phyloP scores from a whole-genome alignment of 2,113 vertebrate genomes.

The Petroica traversi region DNA sequence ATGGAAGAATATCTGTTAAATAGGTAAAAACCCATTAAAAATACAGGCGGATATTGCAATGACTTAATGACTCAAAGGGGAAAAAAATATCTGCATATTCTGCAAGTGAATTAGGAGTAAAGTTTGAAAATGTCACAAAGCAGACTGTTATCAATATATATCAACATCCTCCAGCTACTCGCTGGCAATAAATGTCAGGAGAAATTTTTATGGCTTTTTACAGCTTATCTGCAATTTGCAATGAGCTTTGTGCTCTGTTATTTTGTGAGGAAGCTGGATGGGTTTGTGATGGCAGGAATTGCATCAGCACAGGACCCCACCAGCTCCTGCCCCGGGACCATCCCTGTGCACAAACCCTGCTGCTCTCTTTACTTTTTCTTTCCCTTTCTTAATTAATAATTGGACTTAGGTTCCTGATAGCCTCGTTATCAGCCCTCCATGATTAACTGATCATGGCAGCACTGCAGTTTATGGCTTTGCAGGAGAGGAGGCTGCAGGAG shows the following conservation, averaged over 20 bases:
- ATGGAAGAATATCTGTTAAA: not conserved
- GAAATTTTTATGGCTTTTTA: slow-evolving; percentile 72
- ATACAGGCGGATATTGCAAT: not conserved
- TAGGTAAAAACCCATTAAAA: not conserved
- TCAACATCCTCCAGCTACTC: slow-evolving; percentile 73
- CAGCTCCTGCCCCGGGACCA: slow-evolving; percentile 34
- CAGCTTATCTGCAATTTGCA: slow-evolving; percentile 69
- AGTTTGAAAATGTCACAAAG: slow-evolving; percentile 76
- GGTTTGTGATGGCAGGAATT: slow-evolving; percentile 74
- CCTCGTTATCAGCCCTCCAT: slow-evolving; percentile 71
- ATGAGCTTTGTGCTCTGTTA: slow-evolving; percentile 63
- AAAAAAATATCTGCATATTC: slow-evolving; percentile 41
- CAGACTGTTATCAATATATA: slow-evolving; percentile 74
- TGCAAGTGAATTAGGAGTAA: slow-evolving; percentile 68
- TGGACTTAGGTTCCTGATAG: slow-evolving; percentile 69
- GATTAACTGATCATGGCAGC: slow-evolving; percentile 74
- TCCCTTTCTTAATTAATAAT: slow-evolving; percentile 83
- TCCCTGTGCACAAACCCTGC: slow-evolving; percentile 50
- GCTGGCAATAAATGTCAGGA: slow-evolving; percentile 72
- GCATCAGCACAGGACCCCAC: slow-evolving; percentile 65
- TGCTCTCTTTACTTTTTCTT: slow-evolving; percentile 66
- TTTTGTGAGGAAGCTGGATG: slow-evolving; percentile 65
- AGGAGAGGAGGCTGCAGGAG: slow-evolving; percentile 6
- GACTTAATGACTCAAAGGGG: not conserved
- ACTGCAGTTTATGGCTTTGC: slow-evolving; percentile 71